Evolutionary conservation across 2,113 vertebrate species (phyloP).

Genomic region (Clupea harengus): DNA sequence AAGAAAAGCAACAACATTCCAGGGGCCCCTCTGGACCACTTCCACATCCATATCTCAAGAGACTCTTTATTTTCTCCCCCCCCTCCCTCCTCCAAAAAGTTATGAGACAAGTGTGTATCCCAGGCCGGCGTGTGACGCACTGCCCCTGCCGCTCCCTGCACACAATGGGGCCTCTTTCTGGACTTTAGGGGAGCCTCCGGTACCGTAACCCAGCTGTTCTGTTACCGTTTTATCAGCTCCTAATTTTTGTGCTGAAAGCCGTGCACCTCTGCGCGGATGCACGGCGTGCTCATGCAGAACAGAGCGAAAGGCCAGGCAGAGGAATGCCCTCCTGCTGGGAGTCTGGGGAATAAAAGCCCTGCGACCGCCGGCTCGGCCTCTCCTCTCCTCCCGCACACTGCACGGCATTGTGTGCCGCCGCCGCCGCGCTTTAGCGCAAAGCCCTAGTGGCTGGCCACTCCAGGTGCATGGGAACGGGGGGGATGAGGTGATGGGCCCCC

Average conservation of each 20-base stretch:
- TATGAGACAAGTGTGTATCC: slow-evolving; percentile 19
- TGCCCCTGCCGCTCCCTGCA: neutral
- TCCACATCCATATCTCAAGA: slow-evolving; percentile 54
- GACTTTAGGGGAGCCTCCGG: slow-evolving; percentile 1
- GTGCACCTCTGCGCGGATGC: slow-evolving; percentile 64
- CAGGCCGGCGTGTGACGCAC: slow-evolving; percentile 1
- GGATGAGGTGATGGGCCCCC: neutral
- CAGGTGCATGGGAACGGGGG: slow-evolving; percentile 47
- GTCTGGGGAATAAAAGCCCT: slow-evolving; percentile 53
- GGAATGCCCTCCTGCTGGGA: slow-evolving; percentile 72
- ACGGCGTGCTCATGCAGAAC: slow-evolving; percentile 67
- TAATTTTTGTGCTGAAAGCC: slow-evolving; percentile 73
- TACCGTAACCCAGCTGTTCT: slow-evolving; percentile 49
- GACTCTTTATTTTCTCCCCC: slow-evolving; percentile 18
- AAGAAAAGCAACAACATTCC: slow-evolving; percentile 60
- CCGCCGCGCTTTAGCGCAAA: slow-evolving; percentile 24
- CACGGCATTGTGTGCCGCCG: slow-evolving; percentile 39
- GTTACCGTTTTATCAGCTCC: slow-evolving; percentile 58
- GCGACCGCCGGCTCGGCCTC: slow-evolving; percentile 32
- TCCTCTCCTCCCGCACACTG: slow-evolving; percentile 35
- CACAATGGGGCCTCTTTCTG: slow-evolving; percentile 12
- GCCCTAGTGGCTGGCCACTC: slow-evolving; percentile 30
- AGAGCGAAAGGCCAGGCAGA: slow-evolving; percentile 50
- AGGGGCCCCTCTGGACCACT: slow-evolving; percentile 43
- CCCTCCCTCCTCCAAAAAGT: neutral